phyloP scores from a whole-genome alignment of 2,113 vertebrate genomes.

The Dissostichus mawsoni region DNA sequence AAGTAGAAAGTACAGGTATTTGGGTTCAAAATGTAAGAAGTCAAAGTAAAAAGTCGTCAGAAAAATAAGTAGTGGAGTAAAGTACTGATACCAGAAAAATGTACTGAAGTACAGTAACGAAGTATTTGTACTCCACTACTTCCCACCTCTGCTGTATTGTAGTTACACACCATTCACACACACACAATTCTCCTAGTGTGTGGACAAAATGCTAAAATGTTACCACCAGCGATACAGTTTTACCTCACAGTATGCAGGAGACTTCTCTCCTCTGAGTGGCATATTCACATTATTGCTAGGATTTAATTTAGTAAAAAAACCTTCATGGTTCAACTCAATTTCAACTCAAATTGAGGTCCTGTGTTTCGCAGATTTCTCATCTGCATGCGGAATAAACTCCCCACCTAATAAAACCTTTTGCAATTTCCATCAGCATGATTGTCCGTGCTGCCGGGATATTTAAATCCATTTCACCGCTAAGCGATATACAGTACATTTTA shows the following conservation, averaged over 20 bases:
- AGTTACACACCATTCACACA: too few species aligned
- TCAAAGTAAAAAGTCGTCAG: too few species aligned
- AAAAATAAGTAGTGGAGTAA: too few species aligned
- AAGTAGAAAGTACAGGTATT: too few species aligned
- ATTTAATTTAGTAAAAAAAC: neutral
- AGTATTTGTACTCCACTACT: too few species aligned
- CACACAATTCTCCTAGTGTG: too few species aligned
- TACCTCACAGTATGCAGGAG: neutral
- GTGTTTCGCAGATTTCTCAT: neutral
- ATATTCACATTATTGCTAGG: neutral
- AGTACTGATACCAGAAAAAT: too few species aligned
- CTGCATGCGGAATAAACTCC: slow-evolving; percentile 7
- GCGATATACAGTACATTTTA: slow-evolving; percentile 45
- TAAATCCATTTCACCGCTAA: slow-evolving; percentile 38
- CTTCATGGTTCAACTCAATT: neutral
- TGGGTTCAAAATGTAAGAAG: too few species aligned
- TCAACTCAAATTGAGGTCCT: neutral
- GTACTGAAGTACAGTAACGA: too few species aligned
- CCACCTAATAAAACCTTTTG: slow-evolving; percentile 3
- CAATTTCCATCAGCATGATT: slow-evolving; percentile 19
- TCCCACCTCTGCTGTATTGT: too few species aligned
- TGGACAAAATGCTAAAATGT: too few species aligned
- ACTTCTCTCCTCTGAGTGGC: neutral
- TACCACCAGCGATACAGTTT: too few species aligned
- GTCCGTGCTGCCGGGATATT: slow-evolving; percentile 36